phyloP scores from a whole-genome alignment of 1,140 invertebrate species.

The Cotesia chilonis region DNA sequence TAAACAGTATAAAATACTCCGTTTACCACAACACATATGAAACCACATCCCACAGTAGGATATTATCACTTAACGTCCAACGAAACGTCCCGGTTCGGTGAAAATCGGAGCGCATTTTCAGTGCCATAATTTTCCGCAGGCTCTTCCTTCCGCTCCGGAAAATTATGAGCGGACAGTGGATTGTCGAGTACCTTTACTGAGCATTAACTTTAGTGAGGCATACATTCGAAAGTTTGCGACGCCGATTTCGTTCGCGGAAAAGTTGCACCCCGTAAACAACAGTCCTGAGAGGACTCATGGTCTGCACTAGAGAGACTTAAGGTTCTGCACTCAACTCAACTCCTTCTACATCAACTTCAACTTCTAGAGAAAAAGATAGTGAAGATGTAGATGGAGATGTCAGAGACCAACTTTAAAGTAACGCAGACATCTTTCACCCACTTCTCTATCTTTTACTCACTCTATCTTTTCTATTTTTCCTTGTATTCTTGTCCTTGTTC shows the following conservation, averaged over 20 bases:
- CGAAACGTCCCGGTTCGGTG: not conserved
- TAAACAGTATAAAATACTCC: no score
- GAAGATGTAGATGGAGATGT: conserved; percentile 16
- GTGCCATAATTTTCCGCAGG: conserved; percentile 28
- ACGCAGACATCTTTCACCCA: conserved; percentile 37
- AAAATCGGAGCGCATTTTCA: conserved; percentile 21
- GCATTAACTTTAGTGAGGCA: conserved; percentile 57
- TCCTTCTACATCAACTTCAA: no score
- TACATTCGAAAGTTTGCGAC: conserved; percentile 59
- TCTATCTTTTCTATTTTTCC: not conserved
- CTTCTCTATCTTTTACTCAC: conserved; percentile 24
- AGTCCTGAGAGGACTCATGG: conserved; percentile 42
- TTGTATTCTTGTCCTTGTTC: not conserved
- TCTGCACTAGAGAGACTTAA: no score
- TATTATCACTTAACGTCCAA: not conserved
- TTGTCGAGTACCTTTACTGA: conserved; percentile 46
- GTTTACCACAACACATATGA: no score
- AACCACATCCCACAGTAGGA: no score
- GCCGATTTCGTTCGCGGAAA: conserved; percentile 56
- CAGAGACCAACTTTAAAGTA: conserved; percentile 14
- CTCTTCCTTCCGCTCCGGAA: conserved; percentile 10
- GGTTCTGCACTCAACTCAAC: no score
- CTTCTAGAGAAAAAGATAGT: not conserved
- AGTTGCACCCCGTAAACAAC: conserved; percentile 62
- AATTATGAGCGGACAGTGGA: conserved; percentile 25